Conservation (phyloP, 2,888 invertebrate species). For the Stenchaetothrips biformis region DNA sequence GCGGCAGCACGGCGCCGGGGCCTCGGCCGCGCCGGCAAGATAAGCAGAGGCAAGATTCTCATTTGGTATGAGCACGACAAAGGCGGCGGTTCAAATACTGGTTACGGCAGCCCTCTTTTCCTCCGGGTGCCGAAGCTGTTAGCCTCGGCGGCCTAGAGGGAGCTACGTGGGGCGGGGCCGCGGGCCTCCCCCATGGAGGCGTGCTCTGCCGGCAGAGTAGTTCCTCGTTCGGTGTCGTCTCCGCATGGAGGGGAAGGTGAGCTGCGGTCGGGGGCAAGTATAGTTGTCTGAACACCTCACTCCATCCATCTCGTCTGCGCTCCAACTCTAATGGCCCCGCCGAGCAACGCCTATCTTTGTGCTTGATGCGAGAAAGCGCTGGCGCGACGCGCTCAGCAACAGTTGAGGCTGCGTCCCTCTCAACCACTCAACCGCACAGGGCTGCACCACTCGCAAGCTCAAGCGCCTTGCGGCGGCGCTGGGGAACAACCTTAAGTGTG, state of each 20-base stretch:
- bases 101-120: background rate
- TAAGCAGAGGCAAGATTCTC: too few relatives aligned
- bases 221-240: too few relatives aligned
- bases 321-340: background rate
- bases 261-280: background rate
- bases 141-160: too few relatives aligned
- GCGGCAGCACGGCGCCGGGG: background rate
- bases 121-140: background rate
- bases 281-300: background rate
- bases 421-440: constrained; percentile 21
- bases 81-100: too few relatives aligned
- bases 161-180: too few relatives aligned
- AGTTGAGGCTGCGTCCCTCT: background rate
- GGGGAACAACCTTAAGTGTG: too few relatives aligned
- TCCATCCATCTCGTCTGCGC: background rate
- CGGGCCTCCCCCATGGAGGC: background rate
- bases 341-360: background rate
- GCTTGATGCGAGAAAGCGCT: background rate
- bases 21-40: background rate
- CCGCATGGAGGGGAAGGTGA: background rate
- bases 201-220: background rate
- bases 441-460: background rate
- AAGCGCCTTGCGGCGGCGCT: background rate
- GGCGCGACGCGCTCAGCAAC: background rate
- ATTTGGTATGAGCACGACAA: too few relatives aligned